Evolutionary conservation across 2,113 vertebrate genomes (phyloP), one percentile per base, ranked within the genome.

Genomic region (Seriola rivoliana): DNA sequence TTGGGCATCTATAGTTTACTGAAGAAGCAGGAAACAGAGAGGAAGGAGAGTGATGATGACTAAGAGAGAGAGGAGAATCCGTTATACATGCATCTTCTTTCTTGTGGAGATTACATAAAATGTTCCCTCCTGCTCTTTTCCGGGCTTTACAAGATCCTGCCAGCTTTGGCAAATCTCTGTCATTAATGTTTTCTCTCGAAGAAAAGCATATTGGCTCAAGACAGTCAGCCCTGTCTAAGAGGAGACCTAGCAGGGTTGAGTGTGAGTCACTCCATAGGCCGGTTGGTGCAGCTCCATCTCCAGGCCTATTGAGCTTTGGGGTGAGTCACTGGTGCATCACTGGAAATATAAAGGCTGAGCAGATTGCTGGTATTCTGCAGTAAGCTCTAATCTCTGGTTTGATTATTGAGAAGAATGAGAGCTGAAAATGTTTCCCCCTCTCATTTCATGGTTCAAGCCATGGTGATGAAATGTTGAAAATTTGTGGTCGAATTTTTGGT

Each of bases 311-410:
- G 62, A 66, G 74, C 32, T 77, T 36, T 23, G 50, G 14, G 29
- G 46, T 87, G 80, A 92, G 77, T 89, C 82, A 87, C 67, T 29
- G 62, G 25, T 75, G 76, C 69, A 58, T 76, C 62, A 75, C 38
- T 59, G 44, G 40, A 57, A 76, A 78, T 23, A 81, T 36, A 81
- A 65, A 78, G 57, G 58, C 64, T 85, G 74, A 66, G 71, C 42
- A 25, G 36, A 62, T 46, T 25, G 32, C 42, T 59, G 6, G 21
- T 63, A 19, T 82, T 71, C 58, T 23, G 40, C 40, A 70, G 23
- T 32, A 81, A 40, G 38, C 42, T 66, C 10, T 75, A 52, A 84
- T 79, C 71, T 86, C 9, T 60, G 16, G 36, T 71, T 82, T 48
- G 40, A 60, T 59, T 77, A 60, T 78, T 86, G 66, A 42, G 46